Evolutionary conservation across 2,888 invertebrate genomes (phyloP).

Genomic region (Eueremaeus valkanovi): DNA sequence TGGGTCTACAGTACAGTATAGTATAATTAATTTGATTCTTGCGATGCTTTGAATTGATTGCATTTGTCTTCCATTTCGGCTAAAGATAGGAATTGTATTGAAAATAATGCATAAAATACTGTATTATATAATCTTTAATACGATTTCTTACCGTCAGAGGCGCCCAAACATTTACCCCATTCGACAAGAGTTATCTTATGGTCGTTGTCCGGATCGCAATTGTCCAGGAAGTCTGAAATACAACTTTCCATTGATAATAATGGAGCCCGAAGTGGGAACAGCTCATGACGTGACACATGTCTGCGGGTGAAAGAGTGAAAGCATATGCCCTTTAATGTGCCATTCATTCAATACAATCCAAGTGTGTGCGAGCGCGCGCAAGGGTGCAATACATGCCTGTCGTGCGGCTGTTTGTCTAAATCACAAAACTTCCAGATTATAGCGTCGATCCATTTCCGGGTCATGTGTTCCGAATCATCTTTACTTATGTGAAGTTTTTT

Average conservation of each 20-base stretch:
- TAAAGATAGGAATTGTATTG: slow-evolving; percentile 38
- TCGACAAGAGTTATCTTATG: slow-evolving; percentile 85
- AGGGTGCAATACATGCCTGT: too few species aligned
- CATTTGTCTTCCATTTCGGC: slow-evolving; percentile 47
- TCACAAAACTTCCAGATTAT: slow-evolving; percentile 97
- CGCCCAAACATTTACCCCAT: slow-evolving; percentile 73
- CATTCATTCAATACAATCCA: too few species aligned
- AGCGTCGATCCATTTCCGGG: slow-evolving; percentile 61
- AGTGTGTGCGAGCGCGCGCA: too few species aligned
- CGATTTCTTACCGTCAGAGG: slow-evolving; percentile 73
- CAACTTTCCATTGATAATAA: slow-evolving; percentile 94
- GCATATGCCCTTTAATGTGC: too few species aligned
- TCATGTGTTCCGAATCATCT: slow-evolving; percentile 71
- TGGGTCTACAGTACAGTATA: too few species aligned
- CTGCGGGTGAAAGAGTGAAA: too few species aligned
- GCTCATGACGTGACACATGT: slow-evolving; percentile 82
- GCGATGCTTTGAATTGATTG: slow-evolving; percentile 32
- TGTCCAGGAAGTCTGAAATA: slow-evolving; percentile 90
- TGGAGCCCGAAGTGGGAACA: slow-evolving; percentile 92
- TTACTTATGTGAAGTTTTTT: slow-evolving; percentile 63
- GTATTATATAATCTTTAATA: too few species aligned
- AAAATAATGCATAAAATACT: too few species aligned
- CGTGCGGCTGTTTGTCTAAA: slow-evolving; percentile 84
- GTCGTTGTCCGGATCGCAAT: slow-evolving; percentile 81
- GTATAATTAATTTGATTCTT: slow-evolving; percentile 4